A percentile compares a stretch with the other conserved stretches of the same genome.
Evolutionary conservation across 2,888 invertebrate species (phyloP).

Genomic region (Parapristionchus giblindavisi): DNA sequence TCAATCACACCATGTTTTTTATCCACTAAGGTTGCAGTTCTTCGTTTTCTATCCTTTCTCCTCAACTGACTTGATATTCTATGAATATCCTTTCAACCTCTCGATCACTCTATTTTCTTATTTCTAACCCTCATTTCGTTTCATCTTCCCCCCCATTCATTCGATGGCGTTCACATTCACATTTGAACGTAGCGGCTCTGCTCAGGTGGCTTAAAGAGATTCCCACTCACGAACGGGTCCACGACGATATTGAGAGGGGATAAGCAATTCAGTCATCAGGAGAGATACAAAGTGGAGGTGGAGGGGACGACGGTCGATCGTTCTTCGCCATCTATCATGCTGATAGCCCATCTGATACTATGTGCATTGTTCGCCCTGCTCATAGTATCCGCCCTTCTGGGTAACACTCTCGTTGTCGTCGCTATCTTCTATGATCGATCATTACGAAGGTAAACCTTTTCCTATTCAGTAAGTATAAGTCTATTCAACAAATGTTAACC

Average conservation of each 20-base stretch:
- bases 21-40: neutral
- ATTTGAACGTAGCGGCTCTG: no score
- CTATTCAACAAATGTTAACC: neutral
- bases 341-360: slow-evolving; percentile 1
- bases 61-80: slow-evolving; percentile 35
- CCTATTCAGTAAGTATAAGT: slow-evolving; percentile 79
- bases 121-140: neutral
- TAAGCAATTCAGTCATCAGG: no score
- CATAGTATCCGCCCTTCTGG: slow-evolving; percentile 74
- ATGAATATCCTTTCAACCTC: no score
- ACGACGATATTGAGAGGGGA: neutral
- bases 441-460: slow-evolving; percentile 75
- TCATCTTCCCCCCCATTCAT: neutral
- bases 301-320: neutral
- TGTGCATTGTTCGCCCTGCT: slow-evolving; percentile 35
- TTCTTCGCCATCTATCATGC: neutral
- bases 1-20: neutral
- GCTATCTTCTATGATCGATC: slow-evolving; percentile 96
- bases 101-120: slow-evolving; percentile 33
- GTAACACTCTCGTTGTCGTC: slow-evolving; percentile 94
- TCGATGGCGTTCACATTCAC: neutral
- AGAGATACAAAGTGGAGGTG: neutral
- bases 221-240: no score
- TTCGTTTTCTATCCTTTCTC: slow-evolving; percentile 1
- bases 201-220: no score